Percentiles rank a stretch among this genome's conserved stretches.
Conservation (phyloP, 2,888 invertebrate species). For the Hymenopus coronatus region DNA sequence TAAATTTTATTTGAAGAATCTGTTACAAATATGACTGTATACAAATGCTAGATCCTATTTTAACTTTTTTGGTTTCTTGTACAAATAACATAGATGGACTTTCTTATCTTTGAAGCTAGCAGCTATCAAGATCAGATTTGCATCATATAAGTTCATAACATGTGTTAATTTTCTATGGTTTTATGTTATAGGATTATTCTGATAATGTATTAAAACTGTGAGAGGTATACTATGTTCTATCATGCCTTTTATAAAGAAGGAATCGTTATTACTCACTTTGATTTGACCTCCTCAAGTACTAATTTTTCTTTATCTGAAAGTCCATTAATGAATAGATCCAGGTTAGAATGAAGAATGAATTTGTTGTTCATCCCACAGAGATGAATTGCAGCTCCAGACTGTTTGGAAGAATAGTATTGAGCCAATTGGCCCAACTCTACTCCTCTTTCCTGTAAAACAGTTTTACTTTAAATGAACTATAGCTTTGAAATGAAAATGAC, state of each 20-base stretch:
- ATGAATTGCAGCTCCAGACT: slow-evolving; percentile 40
- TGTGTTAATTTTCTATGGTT: too few relatives aligned
- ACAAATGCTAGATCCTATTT: too few relatives aligned
- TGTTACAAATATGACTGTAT: too few relatives aligned
- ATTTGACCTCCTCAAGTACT: slow-evolving; percentile 60
- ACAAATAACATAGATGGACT: too few relatives aligned
- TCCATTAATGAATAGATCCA: slow-evolving; percentile 62
- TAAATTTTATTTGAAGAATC: too few relatives aligned
- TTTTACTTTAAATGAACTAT: background rate
- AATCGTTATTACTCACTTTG: slow-evolving; percentile 45
- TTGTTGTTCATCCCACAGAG: slow-evolving; percentile 74
- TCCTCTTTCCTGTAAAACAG: background rate
- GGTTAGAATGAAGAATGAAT: slow-evolving; percentile 59
- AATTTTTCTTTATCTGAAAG: slow-evolving; percentile 63
- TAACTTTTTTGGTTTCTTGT: too few relatives aligned
- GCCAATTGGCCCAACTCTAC: slow-evolving; percentile 64
- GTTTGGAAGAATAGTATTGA: slow-evolving; percentile 66
- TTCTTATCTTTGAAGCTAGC: too few relatives aligned
- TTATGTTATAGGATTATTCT: too few relatives aligned
- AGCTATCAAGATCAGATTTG: too few relatives aligned
- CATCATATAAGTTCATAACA: too few relatives aligned
- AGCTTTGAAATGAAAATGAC: background rate
- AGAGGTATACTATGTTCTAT: too few relatives aligned
- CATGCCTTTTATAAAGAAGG: background rate
- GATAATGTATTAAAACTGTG: too few relatives aligned